phyloP scores from a whole-genome alignment of 2,113 vertebrate genomes.

The Promerops cafer region DNA sequence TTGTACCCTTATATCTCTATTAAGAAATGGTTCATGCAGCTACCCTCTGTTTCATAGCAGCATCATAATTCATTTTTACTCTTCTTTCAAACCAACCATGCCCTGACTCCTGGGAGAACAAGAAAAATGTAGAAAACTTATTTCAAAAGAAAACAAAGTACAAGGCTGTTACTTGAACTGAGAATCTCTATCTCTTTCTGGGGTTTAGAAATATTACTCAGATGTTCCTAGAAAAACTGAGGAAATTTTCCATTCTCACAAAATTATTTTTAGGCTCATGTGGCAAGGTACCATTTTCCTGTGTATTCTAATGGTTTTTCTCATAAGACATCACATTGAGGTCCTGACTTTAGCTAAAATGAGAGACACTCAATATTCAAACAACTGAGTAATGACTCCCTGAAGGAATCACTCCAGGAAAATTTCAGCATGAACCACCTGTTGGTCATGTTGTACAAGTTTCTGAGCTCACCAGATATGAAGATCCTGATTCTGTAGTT shows the following conservation, averaged over 20 bases:
- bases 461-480: background rate
- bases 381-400: background rate
- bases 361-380: background rate
- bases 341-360: background rate
- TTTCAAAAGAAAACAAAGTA: background rate
- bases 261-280: background rate
- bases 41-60: background rate
- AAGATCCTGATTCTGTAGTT: background rate
- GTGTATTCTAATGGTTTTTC: background rate
- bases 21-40: background rate
- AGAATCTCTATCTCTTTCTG: background rate
- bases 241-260: background rate
- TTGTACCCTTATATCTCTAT: background rate
- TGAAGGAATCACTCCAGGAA: background rate
- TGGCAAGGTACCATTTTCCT: background rate
- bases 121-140: background rate
- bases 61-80: background rate
- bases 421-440: background rate
- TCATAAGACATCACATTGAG: background rate
- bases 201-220: background rate
- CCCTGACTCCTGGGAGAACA: background rate
- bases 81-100: background rate
- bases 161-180: background rate
- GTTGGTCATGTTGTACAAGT: background rate
- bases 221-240: background rate